phyloP scores from a whole-genome alignment of 2,888 invertebrate species.

The Physocephala rufipes region DNA sequence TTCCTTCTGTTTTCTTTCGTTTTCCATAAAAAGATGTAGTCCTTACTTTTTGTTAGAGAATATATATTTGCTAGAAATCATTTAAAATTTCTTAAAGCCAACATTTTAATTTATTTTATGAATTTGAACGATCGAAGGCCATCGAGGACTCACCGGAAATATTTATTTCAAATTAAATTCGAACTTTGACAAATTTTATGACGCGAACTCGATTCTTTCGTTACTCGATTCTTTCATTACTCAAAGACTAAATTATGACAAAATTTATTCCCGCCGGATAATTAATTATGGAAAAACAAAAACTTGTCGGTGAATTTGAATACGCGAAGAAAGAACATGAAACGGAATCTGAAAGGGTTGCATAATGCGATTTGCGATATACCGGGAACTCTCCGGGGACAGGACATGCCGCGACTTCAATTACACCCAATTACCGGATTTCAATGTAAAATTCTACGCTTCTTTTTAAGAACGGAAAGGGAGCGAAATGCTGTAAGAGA shows the following conservation, averaged over 20 bases:
- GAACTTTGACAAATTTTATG: conserved; percentile 5
- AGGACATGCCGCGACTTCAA: conserved; percentile 56
- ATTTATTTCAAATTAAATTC: conserved; percentile 24
- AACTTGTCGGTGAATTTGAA: conserved; percentile 13
- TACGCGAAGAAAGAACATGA: conserved; percentile 1
- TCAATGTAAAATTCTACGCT: conserved; percentile 47
- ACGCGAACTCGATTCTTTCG: conserved; percentile 9
- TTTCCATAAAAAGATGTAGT: conserved; percentile 38
- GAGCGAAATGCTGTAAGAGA: too few species aligned
- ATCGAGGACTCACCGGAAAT: neutral
- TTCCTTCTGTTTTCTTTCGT: conserved; percentile 21
- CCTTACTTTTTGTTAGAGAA: neutral
- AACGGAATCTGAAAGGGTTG: conserved; percentile 41
- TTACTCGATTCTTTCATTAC: conserved; percentile 38
- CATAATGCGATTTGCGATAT: neutral
- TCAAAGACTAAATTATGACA: conserved; percentile 10
- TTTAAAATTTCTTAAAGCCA: too few species aligned
- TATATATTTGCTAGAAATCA: too few species aligned
- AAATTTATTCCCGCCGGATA: conserved; percentile 60
- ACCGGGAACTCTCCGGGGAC: conserved; percentile 41
- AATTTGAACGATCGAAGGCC: too few species aligned
- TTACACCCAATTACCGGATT: conserved; percentile 65
- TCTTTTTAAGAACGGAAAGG: conserved; percentile 51
- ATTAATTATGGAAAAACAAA: conserved; percentile 55
- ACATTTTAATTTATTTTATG: too few species aligned